Base-by-base conservation (phyloP, 1,140 invertebrate genomes). In the Formica exsecta region DNA sequence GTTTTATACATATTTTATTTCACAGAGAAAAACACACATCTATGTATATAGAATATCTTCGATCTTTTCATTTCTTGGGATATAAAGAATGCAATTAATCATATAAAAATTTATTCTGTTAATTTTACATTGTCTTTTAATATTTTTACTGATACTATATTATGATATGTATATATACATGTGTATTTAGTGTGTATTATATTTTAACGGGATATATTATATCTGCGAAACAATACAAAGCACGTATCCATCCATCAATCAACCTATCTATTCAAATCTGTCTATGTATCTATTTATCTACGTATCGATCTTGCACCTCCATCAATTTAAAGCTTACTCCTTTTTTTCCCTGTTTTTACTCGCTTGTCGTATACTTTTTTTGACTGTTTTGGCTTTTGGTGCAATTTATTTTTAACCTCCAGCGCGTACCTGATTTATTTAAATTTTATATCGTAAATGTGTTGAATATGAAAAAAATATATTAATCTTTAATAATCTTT, bases 241-340 rank as follows among this genome's bases (percentile, higher is more conserved):
- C 44, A 57, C 13, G 25, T 48, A 77, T 36, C 22, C 54, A 77
- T 77, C 76, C 64, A 80, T 80, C 76, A 80, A 80, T 80, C 76
- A 80, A 68, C 8, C 76, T 25, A 80, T 80, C 64, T 79, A 68
- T 79, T 79, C 64, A 80, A 51, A 51, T 80, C 64, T 80, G 64
- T 70, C 76, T 70, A 57, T 80, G 76, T 80, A 80, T 70, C 76
- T 80, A 80, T 80, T 80, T 80, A 80, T 80, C 76, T 80, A 68
- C 32, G 1, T 80, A 80, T 80, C 76, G 64, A 80, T 80, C 44
- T 80, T n/a, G 44, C 44, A 70, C 76, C 48, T 70, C 32, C 76
- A 80, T 80, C 76, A 80, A 80, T 80, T 80, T 80, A 41, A 80
- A 68, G 13, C 44, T 80, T 54, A 16, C 8, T n/a, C 16, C 41